Evolutionary conservation across 1,140 invertebrate species (phyloP).

Genomic region (Mizuhopecten yessoensis): DNA sequence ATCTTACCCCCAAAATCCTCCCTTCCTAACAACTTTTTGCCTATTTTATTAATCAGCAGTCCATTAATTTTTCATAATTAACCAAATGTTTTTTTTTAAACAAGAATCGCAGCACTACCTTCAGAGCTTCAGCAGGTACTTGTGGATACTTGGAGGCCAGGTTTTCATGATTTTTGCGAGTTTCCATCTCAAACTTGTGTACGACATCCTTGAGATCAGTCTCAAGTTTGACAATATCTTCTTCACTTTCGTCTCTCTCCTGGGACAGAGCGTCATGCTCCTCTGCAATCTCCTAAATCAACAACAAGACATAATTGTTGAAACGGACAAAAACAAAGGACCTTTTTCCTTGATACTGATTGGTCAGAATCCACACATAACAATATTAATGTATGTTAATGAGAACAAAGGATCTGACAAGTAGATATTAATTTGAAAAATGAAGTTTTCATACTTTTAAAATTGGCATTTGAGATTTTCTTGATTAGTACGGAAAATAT

Average conservation of each 20-base stretch:
- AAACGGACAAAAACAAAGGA: not conserved
- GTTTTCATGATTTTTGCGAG: constrained; percentile 66
- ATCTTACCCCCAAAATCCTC: too few species aligned
- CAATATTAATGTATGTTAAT: too few species aligned
- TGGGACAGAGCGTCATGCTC: constrained; percentile 69
- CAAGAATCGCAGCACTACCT: too few species aligned
- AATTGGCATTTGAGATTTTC: too few species aligned
- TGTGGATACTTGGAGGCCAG: constrained; percentile 65
- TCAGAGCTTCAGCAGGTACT: constrained; percentile 65
- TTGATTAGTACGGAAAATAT: too few species aligned
- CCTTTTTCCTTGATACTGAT: not conserved
- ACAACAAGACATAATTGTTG: not conserved
- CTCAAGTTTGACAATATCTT: constrained; percentile 73
- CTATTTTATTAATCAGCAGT: too few species aligned
- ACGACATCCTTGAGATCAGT: constrained; percentile 75
- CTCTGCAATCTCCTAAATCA: constrained; percentile 69
- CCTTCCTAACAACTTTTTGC: too few species aligned
- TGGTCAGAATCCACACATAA: not conserved
- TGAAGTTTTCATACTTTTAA: too few species aligned
- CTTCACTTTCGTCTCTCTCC: constrained; percentile 69
- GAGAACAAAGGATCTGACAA: too few species aligned
- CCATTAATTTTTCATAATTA: too few species aligned
- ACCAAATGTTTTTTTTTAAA: too few species aligned
- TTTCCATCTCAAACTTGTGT: constrained; percentile 72
- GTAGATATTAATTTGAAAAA: too few species aligned